Base-by-base conservation (phyloP, 2,113 vertebrate genomes). In the Diadophis punctatus region DNA sequence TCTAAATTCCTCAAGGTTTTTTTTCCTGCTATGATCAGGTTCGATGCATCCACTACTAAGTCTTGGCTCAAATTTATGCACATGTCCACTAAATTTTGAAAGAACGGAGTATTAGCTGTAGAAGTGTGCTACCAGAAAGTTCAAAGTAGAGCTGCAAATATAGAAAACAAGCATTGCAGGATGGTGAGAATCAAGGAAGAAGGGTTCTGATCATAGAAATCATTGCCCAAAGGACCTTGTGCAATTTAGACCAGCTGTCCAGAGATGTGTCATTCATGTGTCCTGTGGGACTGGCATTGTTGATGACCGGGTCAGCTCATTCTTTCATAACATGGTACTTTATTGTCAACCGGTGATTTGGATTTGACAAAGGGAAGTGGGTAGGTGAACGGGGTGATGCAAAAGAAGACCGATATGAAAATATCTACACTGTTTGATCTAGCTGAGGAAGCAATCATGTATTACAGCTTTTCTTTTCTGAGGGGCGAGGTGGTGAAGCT, bases 231-330 rank as follows among this genome's bases (percentile, higher is more conserved):
- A 95, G 1, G 11, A 90, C 1, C 0, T 10, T 53, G 58, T 43
- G 52, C 92, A 87, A 93, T 95, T 95, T 94, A 94, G 88, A 90
- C 52, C 58, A 91, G 84, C 92, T 91, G 49, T 25, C 46, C 92
- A 87, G 30, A 52, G 30, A 46, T 22, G n/a, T 89, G 55, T 60
- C 46, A 53, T 89, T 63, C 87, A 68, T 52, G 87, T 63, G 56
- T 68, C 89, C 89, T 49, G 8, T 39, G 56, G 88, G 22, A 39
- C 43, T 92, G 68, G 43, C 39, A 48, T 9, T 88, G 58, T 30
- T 68, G 85, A 60, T 88, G 58, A 92, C 85, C 18, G 85, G 49
- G 16, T 91, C 46, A 52, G 56, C 58, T 86, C 46, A 34, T 12
- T 51, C n/a, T 48, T 27, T 55, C 10, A n/a, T 23, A 89, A 8